A percentile compares a stretch with the other conserved stretches of the same genome.
Evolutionary conservation across 2,888 invertebrate species (phyloP).

Genomic region (Drosophila glabriapex): DNA sequence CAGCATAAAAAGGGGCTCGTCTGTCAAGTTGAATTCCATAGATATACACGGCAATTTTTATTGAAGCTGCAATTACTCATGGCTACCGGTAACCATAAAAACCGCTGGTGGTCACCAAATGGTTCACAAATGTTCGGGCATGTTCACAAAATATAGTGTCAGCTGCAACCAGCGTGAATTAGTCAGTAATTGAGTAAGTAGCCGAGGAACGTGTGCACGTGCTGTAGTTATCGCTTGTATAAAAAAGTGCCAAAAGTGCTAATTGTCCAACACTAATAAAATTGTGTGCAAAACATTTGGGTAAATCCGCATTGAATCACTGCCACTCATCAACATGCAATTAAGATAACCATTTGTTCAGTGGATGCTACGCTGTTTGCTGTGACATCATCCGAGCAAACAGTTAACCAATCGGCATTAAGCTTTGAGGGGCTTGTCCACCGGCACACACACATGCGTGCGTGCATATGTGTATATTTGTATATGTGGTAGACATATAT

Average conservation of each 20-base stretch:
- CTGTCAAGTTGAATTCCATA: slow-evolving; percentile 13
- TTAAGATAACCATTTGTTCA: slow-evolving; percentile 19
- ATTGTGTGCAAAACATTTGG: slow-evolving; percentile 6
- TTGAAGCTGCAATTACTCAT: slow-evolving; percentile 19
- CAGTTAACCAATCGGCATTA: slow-evolving; percentile 54
- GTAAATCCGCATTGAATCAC: slow-evolving; percentile 13
- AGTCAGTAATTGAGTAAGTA: slow-evolving; percentile 12
- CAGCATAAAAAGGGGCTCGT: slow-evolving; percentile 53
- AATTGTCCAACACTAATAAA: not conserved
- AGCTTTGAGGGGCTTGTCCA: slow-evolving; percentile 67
- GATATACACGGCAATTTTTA: not conserved
- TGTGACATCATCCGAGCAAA: slow-evolving; percentile 56
- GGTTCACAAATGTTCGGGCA: slow-evolving; percentile 1
- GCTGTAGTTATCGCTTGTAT: slow-evolving; percentile 10
- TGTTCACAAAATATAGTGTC: slow-evolving; percentile 2
- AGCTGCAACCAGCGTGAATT: slow-evolving; percentile 3
- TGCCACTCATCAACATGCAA: slow-evolving; percentile 14
- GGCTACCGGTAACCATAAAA: slow-evolving; percentile 15
- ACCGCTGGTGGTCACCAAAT: slow-evolving; percentile 26
- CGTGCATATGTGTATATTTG: not conserved
- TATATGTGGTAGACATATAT: not conserved
- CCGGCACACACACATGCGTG: not conserved
- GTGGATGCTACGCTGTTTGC: slow-evolving; percentile 10
- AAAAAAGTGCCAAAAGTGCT: slow-evolving; percentile 7
- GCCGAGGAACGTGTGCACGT: slow-evolving; percentile 39